phyloP scores from a whole-genome alignment of 1,140 invertebrate genomes.

The Conus betulinus region DNA sequence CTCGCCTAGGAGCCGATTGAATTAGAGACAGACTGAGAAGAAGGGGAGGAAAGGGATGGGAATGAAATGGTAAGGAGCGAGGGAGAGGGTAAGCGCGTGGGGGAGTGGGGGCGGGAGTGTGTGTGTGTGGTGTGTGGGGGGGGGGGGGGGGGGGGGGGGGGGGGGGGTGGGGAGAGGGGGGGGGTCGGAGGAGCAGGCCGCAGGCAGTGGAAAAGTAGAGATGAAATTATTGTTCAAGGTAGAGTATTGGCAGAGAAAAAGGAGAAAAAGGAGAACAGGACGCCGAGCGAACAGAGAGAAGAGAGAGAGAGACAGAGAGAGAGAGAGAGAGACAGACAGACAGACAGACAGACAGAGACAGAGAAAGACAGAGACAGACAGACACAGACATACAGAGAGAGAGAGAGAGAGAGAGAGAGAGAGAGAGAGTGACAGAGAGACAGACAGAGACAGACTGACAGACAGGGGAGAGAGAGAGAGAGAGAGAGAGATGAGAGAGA shows the following conservation, averaged over 20 bases:
- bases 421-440: too few relatives aligned
- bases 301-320: constrained; percentile 3
- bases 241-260: background rate
- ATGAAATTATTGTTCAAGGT: background rate
- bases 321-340: background rate
- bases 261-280: background rate
- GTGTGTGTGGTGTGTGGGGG: background rate
- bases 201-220: background rate
- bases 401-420: too few relatives aligned
- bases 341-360: background rate
- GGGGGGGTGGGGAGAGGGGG: background rate
- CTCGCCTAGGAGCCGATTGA: too few relatives aligned
- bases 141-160: background rate
- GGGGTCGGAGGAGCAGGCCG: background rate
- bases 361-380: background rate
- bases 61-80: background rate
- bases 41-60: background rate
- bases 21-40: too few relatives aligned
- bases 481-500: background rate
- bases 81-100: background rate
- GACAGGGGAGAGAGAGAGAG: background rate
- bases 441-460: too few relatives aligned
- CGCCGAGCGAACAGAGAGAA: background rate
- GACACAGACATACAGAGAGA: background rate
- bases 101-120: background rate